These are phyloP conservation scores for Typhlomys cinereus DNA, from an alignment of 2,113 vertebrate species.

Conservation along the genomic window DNA sequence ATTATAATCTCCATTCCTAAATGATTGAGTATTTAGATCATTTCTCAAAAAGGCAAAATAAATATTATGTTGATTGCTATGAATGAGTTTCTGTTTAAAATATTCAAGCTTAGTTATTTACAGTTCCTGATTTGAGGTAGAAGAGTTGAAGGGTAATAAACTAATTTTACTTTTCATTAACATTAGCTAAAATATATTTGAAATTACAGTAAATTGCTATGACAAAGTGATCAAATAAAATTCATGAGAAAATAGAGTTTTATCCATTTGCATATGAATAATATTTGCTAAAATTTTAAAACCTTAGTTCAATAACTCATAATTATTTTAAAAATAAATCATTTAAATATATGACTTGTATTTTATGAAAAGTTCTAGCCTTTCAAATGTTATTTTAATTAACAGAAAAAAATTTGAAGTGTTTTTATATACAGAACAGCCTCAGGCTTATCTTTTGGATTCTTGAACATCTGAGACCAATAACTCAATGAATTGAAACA, in stretches of 20 bases:
- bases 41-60: conserved; percentile 78
- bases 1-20: conserved; percentile 59
- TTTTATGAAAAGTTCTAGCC: background rate
- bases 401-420: background rate
- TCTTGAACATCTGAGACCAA: conserved; percentile 53
- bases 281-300: conserved; percentile 19
- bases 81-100: conserved; percentile 68
- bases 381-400: conserved; percentile 39
- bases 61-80: conserved; percentile 71
- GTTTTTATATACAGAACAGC: background rate
- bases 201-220: conserved; percentile 68
- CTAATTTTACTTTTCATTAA: conserved; percentile 70
- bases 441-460: background rate
- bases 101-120: conserved; percentile 75
- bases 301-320: background rate
- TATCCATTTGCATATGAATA: conserved; percentile 38
- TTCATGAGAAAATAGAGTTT: conserved; percentile 23
- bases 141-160: conserved; percentile 46
- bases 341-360: conserved; percentile 8
- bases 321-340: conserved; percentile 40
- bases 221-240: conserved; percentile 76
- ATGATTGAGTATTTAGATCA: conserved; percentile 75
- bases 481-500: conserved; percentile 51
- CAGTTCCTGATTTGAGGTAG: conserved; percentile 61
- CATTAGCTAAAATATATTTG: conserved; percentile 84